These are phyloP conservation scores for Eilema caniola DNA, from an alignment of 2,888 invertebrate genomes.

Conservation along the genomic window DNA sequence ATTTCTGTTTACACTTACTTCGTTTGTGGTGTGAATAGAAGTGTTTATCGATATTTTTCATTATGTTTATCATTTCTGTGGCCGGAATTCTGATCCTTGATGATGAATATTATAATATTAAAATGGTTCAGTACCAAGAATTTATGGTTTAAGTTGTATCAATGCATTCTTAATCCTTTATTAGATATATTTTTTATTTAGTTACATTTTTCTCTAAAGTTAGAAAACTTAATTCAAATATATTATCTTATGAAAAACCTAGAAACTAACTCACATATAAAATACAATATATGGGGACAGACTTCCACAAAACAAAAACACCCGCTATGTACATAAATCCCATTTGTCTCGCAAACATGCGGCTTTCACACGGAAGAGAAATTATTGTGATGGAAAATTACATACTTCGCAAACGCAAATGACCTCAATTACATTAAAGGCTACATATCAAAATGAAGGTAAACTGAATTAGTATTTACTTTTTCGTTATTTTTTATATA, in stretches of 20 bases:
- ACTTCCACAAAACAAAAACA: constrained; percentile 16
- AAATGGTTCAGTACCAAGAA: too few relatives aligned
- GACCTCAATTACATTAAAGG: constrained; percentile 23
- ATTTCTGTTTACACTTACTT: constrained; percentile 41
- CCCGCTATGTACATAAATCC: constrained; percentile 11
- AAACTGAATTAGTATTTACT: constrained; percentile 15
- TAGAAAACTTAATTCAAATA: not conserved
- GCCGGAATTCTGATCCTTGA: too few relatives aligned
- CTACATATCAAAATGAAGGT: constrained; percentile 20
- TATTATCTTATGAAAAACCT: not conserved
- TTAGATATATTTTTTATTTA: not conserved
- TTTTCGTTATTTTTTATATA: not conserved
- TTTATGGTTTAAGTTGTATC: too few relatives aligned
- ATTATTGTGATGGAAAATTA: constrained; percentile 28
- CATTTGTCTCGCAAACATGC: constrained; percentile 27
- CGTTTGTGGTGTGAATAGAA: constrained; percentile 42
- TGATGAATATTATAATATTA: too few relatives aligned
- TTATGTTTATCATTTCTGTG: not conserved
- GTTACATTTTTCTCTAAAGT: not conserved
- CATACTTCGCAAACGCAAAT: constrained; percentile 25
- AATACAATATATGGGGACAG: not conserved
- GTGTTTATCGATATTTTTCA: constrained; percentile 24
- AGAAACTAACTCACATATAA: not conserved
- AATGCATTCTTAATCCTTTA: too few relatives aligned
- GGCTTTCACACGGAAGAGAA: constrained; percentile 22